Percentiles rank a stretch among this genome's conserved stretches.
Conservation (phyloP, 2,113 vertebrate species). For the Sylvia atricapilla region DNA sequence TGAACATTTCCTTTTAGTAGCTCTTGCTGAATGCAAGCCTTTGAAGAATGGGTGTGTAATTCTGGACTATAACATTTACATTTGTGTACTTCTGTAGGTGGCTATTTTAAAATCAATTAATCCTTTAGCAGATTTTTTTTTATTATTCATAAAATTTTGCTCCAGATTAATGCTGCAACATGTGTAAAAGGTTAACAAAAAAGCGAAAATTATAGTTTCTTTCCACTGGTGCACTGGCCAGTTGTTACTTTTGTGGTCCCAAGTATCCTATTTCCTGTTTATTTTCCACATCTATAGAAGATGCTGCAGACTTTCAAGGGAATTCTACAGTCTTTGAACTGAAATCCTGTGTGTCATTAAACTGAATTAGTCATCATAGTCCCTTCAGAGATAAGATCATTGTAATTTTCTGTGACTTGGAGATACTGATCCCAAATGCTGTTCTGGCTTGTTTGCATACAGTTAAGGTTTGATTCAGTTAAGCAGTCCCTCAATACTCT, state of each 20-base stretch:
- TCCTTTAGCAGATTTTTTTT: background rate
- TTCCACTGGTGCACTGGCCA: background rate
- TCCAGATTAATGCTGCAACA: background rate
- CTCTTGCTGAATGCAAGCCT: background rate
- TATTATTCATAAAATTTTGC: background rate
- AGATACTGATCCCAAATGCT: background rate
- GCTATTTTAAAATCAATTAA: background rate
- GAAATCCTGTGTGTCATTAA: background rate
- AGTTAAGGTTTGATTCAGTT: background rate
- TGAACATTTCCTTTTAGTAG: background rate
- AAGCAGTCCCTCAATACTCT: background rate
- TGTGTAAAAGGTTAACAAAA: background rate
- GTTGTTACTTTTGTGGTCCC: background rate
- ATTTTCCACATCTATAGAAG: background rate
- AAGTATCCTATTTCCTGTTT: background rate
- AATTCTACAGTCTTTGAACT: background rate
- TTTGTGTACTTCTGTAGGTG: background rate
- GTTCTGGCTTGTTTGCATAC: background rate
- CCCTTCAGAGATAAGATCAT: background rate
- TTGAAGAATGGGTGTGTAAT: background rate
- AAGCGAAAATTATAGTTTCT: background rate
- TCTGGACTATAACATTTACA: background rate
- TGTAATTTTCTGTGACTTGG: background rate
- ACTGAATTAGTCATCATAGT: background rate
- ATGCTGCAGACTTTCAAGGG: background rate